Evolutionary conservation across 2,113 vertebrate genomes (phyloP), one percentile per base, ranked within the genome.

Genomic region (Morone saxatilis): DNA sequence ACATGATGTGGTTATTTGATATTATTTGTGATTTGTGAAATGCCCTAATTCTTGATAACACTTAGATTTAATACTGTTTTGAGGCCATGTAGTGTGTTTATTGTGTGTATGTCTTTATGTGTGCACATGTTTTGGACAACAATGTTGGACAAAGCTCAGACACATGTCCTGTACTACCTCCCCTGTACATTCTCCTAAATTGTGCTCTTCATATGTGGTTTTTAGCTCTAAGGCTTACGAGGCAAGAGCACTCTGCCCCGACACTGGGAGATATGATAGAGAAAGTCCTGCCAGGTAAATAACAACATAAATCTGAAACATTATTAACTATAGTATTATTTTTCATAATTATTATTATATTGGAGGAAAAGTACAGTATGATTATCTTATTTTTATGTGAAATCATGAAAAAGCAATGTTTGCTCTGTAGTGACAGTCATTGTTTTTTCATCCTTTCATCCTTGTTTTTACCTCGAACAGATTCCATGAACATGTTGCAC

Each of bases 231-330:
- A 97, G 97, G 93, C 96, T 99, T 95, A 98, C 96, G 79, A 98
- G 98, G 93, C 98, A 99, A 72, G 98, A 99, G 88, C 97, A 98
- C 92, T 99, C 98, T 94, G 98, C 98, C 92, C 98, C 98, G 86
- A 96, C 96, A 88, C 98, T 99, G 86, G 95, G 95, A 89, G 94
- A 95, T 91, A 95, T 96, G 96, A 93, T 96, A 86, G 95, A 96
- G 84, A 95, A 95, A 90, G 93, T 95, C 91, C 91, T 96, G 75
- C 94, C 95, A 95, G 96, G 96, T 96, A 94, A 95, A 90, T 88
- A 86, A 90, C 85, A 84, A 88, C 53, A 73, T 78, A 78, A 77
- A 85, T 85, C 76, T 87, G 62, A 89, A 86, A 87, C 66, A 43
- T 53, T 31, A 31, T 31, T 31, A 31, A 31, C 31, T 3, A 5